Base-by-base conservation (phyloP, 53 echinoderm and acorn worm species). In the Astropecten irregularis region DNA sequence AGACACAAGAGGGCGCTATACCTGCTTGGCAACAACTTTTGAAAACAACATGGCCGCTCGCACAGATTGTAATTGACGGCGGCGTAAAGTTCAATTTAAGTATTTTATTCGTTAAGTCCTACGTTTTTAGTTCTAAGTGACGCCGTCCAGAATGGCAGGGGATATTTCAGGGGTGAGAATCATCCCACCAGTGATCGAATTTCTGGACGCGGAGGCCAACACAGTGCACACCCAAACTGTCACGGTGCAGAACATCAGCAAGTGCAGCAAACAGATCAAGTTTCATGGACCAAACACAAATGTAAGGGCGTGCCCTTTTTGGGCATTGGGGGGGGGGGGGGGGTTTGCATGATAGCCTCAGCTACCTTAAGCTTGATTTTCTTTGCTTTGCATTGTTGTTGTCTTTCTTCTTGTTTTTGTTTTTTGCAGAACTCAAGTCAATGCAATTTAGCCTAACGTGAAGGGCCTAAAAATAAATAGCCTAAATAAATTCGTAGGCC, bases 81-180 rank as follows among this genome's bases (percentile, higher is more conserved):
- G 15, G 22, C 21, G 56, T 36, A n/a, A 37, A 31, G 21, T 38
- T 19, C 28, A 76, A 28, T 57, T 71, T 29, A 15, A 37, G 26
- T 30, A 79, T 56, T 7, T 25, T 32, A 3, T 22, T 52, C 36
- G 16, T 37, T 49, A 19, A 4, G 3, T 28, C 7, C 6, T 26
- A 14, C 19, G 48, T 37, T 26, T 13, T 61, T 14, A 38, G 39
- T 37, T 21, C n/a, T n/a, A n/a, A n/a, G n/a, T n/a, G n/a, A n/a
- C n/a, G n/a, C n/a, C n/a, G n/a, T n/a, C n/a, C n/a, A 71, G 1
- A 20, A 95, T 95, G 96, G 96, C 93, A 37, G 93, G 93, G 34
- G 96, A 95, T 81, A 91, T 95, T 13, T 93, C 93, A 54, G 96
- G 96, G 52, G 96, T 95, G 32, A 57, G 96, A 72, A 95, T 95